Evolutionary conservation across 2,113 vertebrate species (phyloP).

Genomic region (Athene cunicularia): DNA sequence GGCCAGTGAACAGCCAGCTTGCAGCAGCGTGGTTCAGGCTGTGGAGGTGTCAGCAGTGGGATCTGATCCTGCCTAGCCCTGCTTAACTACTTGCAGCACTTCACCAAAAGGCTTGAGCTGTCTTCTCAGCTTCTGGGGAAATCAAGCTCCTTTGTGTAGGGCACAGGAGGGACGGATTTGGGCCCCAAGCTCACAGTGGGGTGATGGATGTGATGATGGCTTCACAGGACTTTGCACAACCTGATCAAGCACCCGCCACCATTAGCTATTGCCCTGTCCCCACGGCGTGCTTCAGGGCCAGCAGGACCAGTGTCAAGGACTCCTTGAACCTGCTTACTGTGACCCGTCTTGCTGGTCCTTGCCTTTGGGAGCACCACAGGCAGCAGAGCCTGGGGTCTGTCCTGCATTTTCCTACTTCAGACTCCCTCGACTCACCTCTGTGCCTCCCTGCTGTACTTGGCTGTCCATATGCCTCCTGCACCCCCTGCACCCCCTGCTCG

Average conservation of each 20-base stretch:
- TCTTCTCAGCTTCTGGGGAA: background rate
- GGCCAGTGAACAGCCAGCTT: background rate
- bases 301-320: background rate
- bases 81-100: background rate
- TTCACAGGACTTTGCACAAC: rapidly evolving
- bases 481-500: background rate
- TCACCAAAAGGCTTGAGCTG: background rate
- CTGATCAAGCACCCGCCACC: background rate
- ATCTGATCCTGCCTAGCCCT: background rate
- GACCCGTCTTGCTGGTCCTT: background rate
- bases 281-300: background rate
- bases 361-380: background rate
- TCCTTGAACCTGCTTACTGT: background rate
- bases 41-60: background rate
- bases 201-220: background rate
- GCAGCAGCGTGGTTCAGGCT: background rate
- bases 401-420: background rate
- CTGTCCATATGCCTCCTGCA: background rate
- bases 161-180: background rate
- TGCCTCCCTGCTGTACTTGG: background rate
- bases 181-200: background rate
- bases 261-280: background rate
- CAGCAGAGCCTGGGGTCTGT: background rate
- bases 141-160: background rate
- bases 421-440: background rate